These are phyloP conservation scores for Hormaphis cornu DNA, from an alignment of 1,140 invertebrate genomes.

Conservation along the genomic window DNA sequence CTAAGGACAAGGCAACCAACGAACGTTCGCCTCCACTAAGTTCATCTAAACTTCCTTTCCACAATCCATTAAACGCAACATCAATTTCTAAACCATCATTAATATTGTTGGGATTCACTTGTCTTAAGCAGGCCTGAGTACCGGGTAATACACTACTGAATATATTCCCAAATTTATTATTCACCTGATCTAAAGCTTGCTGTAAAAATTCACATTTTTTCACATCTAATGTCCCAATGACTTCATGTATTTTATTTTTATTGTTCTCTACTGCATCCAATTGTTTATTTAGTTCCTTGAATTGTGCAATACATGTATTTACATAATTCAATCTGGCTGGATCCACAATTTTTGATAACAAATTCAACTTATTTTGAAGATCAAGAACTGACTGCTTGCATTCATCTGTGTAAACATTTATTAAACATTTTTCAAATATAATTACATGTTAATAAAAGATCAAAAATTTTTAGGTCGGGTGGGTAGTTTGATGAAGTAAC, in stretches of 20 bases:
- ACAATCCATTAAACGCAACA: slow-evolving; percentile 84
- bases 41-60: slow-evolving; percentile 94
- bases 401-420: slow-evolving; percentile 12
- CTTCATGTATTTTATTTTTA: slow-evolving; percentile 67
- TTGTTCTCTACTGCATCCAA: slow-evolving; percentile 45
- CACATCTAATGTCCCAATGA: slow-evolving; percentile 79
- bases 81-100: slow-evolving; percentile 78
- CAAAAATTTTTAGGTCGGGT: too few relatives aligned
- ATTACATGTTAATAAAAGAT: too few relatives aligned
- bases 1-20: slow-evolving; percentile 89
- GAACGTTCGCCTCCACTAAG: slow-evolving; percentile 94
- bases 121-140: slow-evolving; percentile 72
- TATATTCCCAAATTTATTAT: slow-evolving; percentile 92
- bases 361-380: slow-evolving; percentile 42
- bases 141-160: slow-evolving; percentile 86
- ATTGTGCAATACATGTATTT: slow-evolving; percentile 9
- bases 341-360: slow-evolving; percentile 31
- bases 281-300: not conserved
- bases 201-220: slow-evolving; percentile 75
- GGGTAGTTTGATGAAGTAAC: too few relatives aligned
- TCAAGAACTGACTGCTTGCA: not conserved
- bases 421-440: too few relatives aligned
- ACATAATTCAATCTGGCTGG: slow-evolving; percentile 15
- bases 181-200: slow-evolving; percentile 70
- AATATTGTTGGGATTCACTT: slow-evolving; percentile 62